Evolutionary conservation across 2,888 invertebrate genomes (phyloP).

Genomic region (Pachliopta kotzebuea): DNA sequence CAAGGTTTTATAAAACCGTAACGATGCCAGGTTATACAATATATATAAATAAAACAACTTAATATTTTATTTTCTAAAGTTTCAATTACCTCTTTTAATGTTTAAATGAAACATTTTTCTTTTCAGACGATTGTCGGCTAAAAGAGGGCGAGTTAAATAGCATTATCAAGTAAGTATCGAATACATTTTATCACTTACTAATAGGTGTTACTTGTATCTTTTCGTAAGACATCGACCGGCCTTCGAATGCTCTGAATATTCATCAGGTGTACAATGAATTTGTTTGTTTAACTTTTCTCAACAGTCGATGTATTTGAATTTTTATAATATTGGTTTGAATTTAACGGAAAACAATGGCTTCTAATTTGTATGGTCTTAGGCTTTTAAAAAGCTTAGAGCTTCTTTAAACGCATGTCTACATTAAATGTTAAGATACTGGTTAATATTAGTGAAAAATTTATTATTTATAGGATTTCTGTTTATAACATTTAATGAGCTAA

Average conservation of each 20-base stretch:
- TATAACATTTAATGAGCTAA: constrained; percentile 19
- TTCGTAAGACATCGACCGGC: constrained; percentile 30
- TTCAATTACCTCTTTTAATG: background rate
- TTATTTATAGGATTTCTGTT: constrained; percentile 6
- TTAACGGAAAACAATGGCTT: constrained; percentile 16
- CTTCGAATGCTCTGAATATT: constrained; percentile 30
- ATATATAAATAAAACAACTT: background rate
- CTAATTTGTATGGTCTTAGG: constrained; percentile 19
- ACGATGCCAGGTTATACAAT: background rate
- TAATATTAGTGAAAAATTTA: background rate
- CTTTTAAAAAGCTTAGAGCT: constrained; percentile 2
- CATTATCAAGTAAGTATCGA: constrained; percentile 23
- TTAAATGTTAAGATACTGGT: no score
- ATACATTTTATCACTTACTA: constrained; percentile 11
- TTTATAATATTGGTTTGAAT: constrained; percentile 18
- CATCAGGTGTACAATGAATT: constrained; percentile 22
- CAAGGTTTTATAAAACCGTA: background rate
- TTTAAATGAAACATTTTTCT: background rate
- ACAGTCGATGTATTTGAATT: constrained; percentile 18
- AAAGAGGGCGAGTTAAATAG: constrained; percentile 9
- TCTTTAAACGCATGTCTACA: background rate
- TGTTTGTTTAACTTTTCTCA: constrained; percentile 13
- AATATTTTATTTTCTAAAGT: background rate
- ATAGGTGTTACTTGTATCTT: constrained; percentile 1
- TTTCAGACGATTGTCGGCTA: constrained; percentile 8